A percentile compares a stretch with the other conserved stretches of the same genome.
phyloP scores from a whole-genome alignment of 2,797 vertebrate genomes.

The Channa striata region DNA sequence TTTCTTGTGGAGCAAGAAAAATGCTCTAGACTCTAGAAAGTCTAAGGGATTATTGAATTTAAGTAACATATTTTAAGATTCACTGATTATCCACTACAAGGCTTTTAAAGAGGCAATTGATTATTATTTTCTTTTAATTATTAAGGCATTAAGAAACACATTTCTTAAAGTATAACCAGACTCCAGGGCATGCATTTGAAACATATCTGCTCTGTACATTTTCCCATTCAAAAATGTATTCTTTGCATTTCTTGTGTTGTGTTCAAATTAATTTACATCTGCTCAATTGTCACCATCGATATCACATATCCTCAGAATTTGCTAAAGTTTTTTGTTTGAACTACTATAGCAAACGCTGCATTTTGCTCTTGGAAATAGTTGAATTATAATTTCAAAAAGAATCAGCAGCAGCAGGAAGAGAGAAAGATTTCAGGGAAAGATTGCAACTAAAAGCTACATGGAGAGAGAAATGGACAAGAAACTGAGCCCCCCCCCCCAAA shows the following conservation, averaged over 20 bases:
- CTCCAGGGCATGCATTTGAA: constrained; percentile 32
- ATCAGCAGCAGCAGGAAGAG: constrained; percentile 7
- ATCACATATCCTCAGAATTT: constrained; percentile 49
- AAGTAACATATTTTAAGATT: not conserved
- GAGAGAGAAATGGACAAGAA: constrained; percentile 25
- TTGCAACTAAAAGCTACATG: constrained; percentile 20
- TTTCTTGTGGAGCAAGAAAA: not conserved
- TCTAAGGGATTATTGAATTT: constrained; percentile 1
- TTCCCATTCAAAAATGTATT: constrained; percentile 45
- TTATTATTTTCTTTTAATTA: constrained; percentile 8
- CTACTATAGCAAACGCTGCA: constrained; percentile 54
- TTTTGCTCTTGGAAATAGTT: constrained; percentile 51
- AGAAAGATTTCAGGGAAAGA: constrained; percentile 7
- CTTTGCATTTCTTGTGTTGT: constrained; percentile 25
- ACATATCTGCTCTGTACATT: constrained; percentile 27
- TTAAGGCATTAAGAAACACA: no score
- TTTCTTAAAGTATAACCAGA: constrained; percentile 5
- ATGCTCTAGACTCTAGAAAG: not conserved
- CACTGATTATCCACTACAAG: not conserved
- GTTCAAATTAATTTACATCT: constrained; percentile 48
- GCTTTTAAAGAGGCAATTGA: not conserved
- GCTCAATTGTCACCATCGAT: constrained; percentile 52
- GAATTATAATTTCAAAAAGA: constrained; percentile 42
- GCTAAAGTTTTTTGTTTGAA: constrained; percentile 65
- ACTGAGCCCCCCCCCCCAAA: no score